Base-by-base conservation (phyloP, 2,797 vertebrate species). In the Typhlichthys eigenmanni region DNA sequence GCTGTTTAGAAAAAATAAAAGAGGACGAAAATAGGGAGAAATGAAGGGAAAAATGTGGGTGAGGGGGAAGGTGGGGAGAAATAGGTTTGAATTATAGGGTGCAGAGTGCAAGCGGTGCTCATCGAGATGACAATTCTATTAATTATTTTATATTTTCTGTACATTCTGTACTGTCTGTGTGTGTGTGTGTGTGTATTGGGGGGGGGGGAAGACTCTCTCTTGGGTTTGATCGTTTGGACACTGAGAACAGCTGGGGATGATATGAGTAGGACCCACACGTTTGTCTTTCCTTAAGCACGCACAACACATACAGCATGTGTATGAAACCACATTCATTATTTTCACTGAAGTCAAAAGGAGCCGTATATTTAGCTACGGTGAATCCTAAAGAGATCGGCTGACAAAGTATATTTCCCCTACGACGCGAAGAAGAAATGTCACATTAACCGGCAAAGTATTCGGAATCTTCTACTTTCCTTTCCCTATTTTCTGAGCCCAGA, bases 31-130 rank as follows among this genome's bases (percentile, higher is more conserved):
- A 24, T 3, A 24, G 24, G 24, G 24, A 24, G 24, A 24, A 24
- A 24, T 24, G 24, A 24, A 24, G 91, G 92, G 90, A 92, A 93
- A 94, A 94, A 95, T 94, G 94, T 93, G 93, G 93, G 94, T 86
- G 93, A 95, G 92, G 94, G 94, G 94, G 95, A 95, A 93, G 93
- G 93, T 82, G 93, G 93, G 82, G 93, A 94, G 94, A 93, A 95
- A 95, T 94, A 93, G 94, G 95, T 93, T 95, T 92, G 96, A 98
- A 99, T 98, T 98, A 98, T 94, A 98, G 96, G 96, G 95, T 98
- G 96, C 94, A 92, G 92, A 88, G 95, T 96, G 95, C 96, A 94
- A 93, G 94, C 92, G 93, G 85, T 95, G 94, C 95, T 95, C 92
- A 91, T 92, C 93, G 93, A 95, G 92, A 97, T 96, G 95, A 96